These are phyloP conservation scores for Megastigmus dorsalis DNA, from an alignment of 2,888 invertebrate species.

Conservation along the genomic window DNA sequence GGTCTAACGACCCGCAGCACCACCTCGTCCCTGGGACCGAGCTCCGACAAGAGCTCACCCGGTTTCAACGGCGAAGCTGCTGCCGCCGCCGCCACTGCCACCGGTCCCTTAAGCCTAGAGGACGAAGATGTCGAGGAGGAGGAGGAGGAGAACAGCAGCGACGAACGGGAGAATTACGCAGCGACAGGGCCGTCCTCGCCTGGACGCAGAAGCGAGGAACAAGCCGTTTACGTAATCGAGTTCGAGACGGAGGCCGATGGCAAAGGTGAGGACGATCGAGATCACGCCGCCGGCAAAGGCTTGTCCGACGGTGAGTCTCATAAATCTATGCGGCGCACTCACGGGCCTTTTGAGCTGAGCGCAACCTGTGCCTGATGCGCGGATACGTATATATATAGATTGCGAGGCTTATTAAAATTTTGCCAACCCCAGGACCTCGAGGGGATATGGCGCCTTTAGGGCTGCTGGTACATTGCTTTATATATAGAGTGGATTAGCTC, in stretches of 20 bases:
- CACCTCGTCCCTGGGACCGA: background rate
- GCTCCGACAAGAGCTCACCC: background rate
- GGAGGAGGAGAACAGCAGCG: constrained; percentile 11
- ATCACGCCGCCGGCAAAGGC: constrained; percentile 61
- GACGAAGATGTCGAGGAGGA: too few relatives aligned
- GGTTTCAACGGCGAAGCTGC: background rate
- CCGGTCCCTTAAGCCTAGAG: too few relatives aligned
- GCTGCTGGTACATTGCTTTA: too few relatives aligned
- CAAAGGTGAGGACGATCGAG: constrained; percentile 61
- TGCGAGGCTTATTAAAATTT: too few relatives aligned
- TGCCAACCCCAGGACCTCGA: too few relatives aligned
- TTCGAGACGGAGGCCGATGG: constrained; percentile 66
- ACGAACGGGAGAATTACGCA: constrained; percentile 53
- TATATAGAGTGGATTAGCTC: too few relatives aligned
- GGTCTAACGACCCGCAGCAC: constrained; percentile 42
- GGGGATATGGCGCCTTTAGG: too few relatives aligned
- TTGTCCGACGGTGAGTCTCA: constrained; percentile 59
- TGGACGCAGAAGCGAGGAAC: constrained; percentile 55
- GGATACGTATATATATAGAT: too few relatives aligned
- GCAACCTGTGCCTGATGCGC: too few relatives aligned
- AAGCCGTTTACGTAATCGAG: constrained; percentile 65
- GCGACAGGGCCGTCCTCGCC: constrained; percentile 41
- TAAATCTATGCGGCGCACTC: background rate
- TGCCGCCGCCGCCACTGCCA: constrained; percentile 17
- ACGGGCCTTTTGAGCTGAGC: background rate